phyloP scores from a whole-genome alignment of 2,113 vertebrate species.

The Coreoperca whiteheadi region DNA sequence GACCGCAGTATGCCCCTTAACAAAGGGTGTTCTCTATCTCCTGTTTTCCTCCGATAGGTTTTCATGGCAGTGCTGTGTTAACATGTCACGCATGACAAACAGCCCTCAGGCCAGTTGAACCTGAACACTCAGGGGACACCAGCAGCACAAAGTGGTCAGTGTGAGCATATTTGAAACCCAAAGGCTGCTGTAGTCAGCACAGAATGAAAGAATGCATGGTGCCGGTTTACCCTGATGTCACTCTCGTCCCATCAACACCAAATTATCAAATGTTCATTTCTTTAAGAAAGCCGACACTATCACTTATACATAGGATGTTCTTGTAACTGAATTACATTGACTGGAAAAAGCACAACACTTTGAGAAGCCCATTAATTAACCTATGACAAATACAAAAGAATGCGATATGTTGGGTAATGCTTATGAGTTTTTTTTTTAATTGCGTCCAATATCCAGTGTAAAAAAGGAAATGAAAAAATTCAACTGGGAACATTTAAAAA shows the following conservation, averaged over 20 bases:
- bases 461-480: neutral
- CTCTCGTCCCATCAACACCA: neutral
- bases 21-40: constrained; percentile 18
- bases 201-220: constrained; percentile 39
- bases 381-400: neutral
- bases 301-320: neutral
- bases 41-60: constrained; percentile 30
- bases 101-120: constrained; percentile 28
- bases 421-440: neutral
- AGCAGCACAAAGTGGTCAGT: constrained; percentile 57
- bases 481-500: neutral
- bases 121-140: constrained; percentile 27
- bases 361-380: neutral
- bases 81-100: constrained; percentile 50
- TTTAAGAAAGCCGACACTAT: neutral
- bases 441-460: neutral
- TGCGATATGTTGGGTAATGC: neutral
- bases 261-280: neutral
- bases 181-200: constrained; percentile 30
- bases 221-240: neutral
- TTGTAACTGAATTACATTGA: neutral
- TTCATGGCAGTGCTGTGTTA: constrained; percentile 14
- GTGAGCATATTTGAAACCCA: constrained; percentile 45
- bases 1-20: neutral
- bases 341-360: neutral